Base-by-base conservation (phyloP, 2,888 invertebrate genomes). In the Galeruca laticollis region DNA sequence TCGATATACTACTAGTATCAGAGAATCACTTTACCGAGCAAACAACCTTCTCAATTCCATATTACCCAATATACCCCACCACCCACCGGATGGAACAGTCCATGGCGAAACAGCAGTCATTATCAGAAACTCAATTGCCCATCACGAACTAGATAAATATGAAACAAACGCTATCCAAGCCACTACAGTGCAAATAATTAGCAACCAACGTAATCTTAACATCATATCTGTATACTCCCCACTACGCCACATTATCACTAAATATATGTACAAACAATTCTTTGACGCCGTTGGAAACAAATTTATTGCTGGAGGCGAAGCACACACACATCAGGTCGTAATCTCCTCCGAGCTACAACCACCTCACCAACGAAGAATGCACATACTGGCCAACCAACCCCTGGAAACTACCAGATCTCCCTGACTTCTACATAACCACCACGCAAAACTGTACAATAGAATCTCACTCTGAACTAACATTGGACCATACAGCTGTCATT, bases 371-470 rank as follows among this genome's bases (percentile, higher is more conserved):
- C n/a, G n/a, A n/a, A n/a, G n/a, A n/a, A n/a, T n/a, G 11, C 11
- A 11, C 47, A n/a, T 47, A 47, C 47, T n/a, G 47, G 47, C 47
- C 47, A 47, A 47, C 11, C n/a, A n/a, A 47, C 47, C 47, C 47
- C 9, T 13, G 47, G n/a, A 47, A 47, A 47, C n/a, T n/a, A n/a
- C n/a, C n/a, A n/a, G n/a, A n/a, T n/a, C n/a, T n/a, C n/a, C n/a
- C n/a, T n/a, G n/a, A n/a, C n/a, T n/a, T n/a, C n/a, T n/a, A n/a
- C n/a, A n/a, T n/a, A n/a, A n/a, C n/a, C n/a, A n/a, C n/a, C n/a
- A n/a, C n/a, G n/a, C n/a, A n/a, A n/a, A n/a, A n/a, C n/a, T n/a
- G n/a, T n/a, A n/a, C n/a, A n/a, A n/a, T n/a, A n/a, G n/a, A n/a
- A n/a, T n/a, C n/a, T n/a, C n/a, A n/a, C n/a, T n/a, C n/a, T n/a